Evolutionary conservation across 2,113 vertebrate species (phyloP).

Genomic region (Salvator merianae): DNA sequence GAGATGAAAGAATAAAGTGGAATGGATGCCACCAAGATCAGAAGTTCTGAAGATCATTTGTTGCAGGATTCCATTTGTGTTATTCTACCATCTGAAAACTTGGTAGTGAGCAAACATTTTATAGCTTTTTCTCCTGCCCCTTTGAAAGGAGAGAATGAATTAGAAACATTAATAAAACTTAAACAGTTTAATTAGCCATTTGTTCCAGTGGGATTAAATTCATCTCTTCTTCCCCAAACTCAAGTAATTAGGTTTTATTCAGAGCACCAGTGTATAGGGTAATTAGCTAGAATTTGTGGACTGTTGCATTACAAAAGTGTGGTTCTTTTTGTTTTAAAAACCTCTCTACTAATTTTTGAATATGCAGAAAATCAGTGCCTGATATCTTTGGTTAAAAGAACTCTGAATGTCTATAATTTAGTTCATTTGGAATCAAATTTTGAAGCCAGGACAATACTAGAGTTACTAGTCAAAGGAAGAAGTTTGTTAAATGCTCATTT

Average conservation of each 20-base stretch:
- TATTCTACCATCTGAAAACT: conserved; percentile 5
- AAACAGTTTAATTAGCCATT: conserved; percentile 29
- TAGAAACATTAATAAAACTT: conserved; percentile 26
- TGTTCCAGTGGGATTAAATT: conserved; percentile 32
- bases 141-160: conserved; percentile 13
- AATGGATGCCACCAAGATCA: background rate
- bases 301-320: background rate
- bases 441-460: too few species aligned
- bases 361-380: background rate
- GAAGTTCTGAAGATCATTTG: background rate
- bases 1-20: background rate
- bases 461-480: too few species aligned
- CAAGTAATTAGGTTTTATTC: conserved; percentile 37
- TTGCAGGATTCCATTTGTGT: background rate
- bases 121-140: background rate
- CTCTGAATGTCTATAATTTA: too few species aligned
- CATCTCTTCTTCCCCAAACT: conserved; percentile 11
- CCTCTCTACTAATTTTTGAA: background rate
- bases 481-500: too few species aligned
- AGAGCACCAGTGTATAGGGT: conserved; percentile 7
- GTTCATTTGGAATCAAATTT: too few species aligned
- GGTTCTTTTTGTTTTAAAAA: background rate
- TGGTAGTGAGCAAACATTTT: background rate
- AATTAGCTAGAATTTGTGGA: conserved; percentile 37
- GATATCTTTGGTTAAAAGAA: too few species aligned